A percentile compares a stretch with the other conserved stretches of the same genome.
Conservation (phyloP, 2,113 vertebrate species). For the Baryphthengus martii region DNA sequence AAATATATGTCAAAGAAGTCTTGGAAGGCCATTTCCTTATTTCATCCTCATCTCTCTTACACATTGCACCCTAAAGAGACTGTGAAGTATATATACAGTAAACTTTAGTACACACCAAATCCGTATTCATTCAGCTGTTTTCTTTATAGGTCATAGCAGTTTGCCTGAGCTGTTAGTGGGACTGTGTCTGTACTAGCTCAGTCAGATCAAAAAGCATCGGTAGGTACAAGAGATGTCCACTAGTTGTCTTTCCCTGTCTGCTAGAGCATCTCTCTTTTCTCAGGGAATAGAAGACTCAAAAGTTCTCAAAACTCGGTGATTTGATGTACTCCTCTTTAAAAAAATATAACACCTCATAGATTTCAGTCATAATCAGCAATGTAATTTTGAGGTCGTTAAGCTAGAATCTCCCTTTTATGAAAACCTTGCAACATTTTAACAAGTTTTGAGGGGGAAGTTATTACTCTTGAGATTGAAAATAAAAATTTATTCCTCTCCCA, state of each 20-base stretch:
- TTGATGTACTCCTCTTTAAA: background rate
- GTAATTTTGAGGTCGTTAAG: background rate
- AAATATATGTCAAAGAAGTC: background rate
- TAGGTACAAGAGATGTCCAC: background rate
- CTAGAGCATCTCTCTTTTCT: background rate
- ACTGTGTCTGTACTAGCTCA: background rate
- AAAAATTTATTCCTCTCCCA: background rate
- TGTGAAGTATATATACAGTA: background rate
- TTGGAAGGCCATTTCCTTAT: background rate
- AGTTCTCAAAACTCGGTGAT: background rate
- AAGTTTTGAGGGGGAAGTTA: background rate
- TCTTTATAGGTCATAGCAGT: background rate
- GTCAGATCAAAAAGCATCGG: background rate
- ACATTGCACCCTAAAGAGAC: background rate
- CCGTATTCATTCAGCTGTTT: background rate
- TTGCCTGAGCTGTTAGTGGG: background rate
- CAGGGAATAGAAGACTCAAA: background rate
- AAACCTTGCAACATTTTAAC: background rate
- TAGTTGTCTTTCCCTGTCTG: background rate
- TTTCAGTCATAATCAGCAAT: background rate
- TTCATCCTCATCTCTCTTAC: background rate
- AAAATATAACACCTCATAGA: background rate
- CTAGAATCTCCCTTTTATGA: background rate
- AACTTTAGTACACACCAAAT: background rate
- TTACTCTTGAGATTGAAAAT: background rate